Evolutionary conservation across 2,888 invertebrate genomes (phyloP), one percentile per base, ranked within the genome.

Genomic region (Xestia xanthographa): DNA sequence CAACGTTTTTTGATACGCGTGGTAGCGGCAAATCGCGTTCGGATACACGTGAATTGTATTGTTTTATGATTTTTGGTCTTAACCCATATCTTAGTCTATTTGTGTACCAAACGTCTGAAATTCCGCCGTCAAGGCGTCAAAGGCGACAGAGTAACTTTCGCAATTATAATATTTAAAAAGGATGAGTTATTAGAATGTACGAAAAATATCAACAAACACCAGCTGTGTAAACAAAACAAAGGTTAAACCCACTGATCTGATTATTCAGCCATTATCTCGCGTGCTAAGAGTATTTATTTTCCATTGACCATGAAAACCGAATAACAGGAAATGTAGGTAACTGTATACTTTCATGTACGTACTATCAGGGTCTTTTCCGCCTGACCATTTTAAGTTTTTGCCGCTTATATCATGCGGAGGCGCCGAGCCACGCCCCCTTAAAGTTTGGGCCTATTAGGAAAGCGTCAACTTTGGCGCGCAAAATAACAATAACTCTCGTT

Each of bases 261-360:
- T 65, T 63, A 45, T 66, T 81, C 48, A 26, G 56, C 56, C 43
- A 48, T 17, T 60, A 45, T 53, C 29, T 53, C 6, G 5, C 26
- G 12, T 63, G 8, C 43, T 34, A 66, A 38, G 34, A 60, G n/a
- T 41, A 56, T 56, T 66, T 41, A 56, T 56, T 66, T 66, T 58
- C 14, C 41, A 14, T 66, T 45, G 79, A 38, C 83, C 83, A 41
- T 83, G 79, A 69, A 79, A 79, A 73, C 38, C 0, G 41, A 72
- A 72, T 78, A 79, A 73, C 81, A 83, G 62, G 68, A 72, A 73
- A 48, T 43, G 20, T 62, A n/a, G 56, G 6, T 56, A 50, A 69
- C 20, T 66, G 50, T 72, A 72, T 79, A 43, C 56, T 69, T 79
- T 73, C 17, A 56, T 20, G 9, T 41, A n/a, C n/a, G n/a, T n/a